Base-by-base conservation (phyloP, 2,888 invertebrate genomes). In the Chouioia cunea region DNA sequence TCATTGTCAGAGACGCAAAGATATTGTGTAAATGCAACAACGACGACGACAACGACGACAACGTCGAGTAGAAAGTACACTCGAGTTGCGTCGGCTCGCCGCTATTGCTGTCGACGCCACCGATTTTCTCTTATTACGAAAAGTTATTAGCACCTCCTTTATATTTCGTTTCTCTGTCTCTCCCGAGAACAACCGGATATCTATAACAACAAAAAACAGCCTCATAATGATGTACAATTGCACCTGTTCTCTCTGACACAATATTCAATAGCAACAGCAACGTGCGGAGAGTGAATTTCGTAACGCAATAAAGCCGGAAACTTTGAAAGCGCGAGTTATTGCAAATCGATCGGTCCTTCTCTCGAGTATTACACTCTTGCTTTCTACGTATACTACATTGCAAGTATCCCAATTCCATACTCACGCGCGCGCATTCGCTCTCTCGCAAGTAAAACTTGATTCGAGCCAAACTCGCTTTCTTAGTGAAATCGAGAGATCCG, bases 1-100 rank as follows among this genome's bases (percentile, higher is more conserved):
- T 84, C 84, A 84, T 84, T 84, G 82, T 77, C 83, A 83, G 81
- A 69, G 36, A 10, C 4, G 12, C 36, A 12, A 12, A 1, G 36
- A 36, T 10, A 10, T 84, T 84, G 82, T 79, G 79, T 80, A 83
- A 84, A 80, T 54, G 18, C 65, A 73, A n/a, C n/a, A 36, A 1
- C 6, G 36, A 36, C 36, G 36, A 27, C 73, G 43, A 63, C 72
- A 71, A 69, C 77, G 77, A 76, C 65, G 70, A 65, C 65, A 71
- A 64, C 65, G 36, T 75, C 69, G 73, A 77, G 76, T 81, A 81
- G 82, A 84, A 83, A 83, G 84, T 79, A 76, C 78, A 71, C 73
- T 76, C 76, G 76, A 74, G 77, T 78, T 78, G 75, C 76, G 75
- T 74, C 65, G 77, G 57, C 63, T 54, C 69, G 27, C 14, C 14